Base-by-base conservation (phyloP, 2,888 invertebrate species). In the Psylliodes chrysocephalus region DNA sequence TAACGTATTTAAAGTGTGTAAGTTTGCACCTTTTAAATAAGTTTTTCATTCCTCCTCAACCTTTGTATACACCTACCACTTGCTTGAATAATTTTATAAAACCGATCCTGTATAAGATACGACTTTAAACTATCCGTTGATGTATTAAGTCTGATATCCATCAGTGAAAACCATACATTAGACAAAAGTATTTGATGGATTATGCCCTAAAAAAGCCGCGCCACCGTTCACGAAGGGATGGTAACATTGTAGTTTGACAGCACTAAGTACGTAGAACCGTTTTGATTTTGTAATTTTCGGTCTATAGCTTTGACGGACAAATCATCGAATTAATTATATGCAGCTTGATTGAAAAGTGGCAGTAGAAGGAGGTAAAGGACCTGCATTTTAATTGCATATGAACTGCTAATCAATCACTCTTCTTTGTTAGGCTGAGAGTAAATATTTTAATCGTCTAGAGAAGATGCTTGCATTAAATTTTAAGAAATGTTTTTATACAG, bases 241-340 rank as follows among this genome's bases (percentile, higher is more conserved):
- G 44, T 44, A 19, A 17, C 3, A 17, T 44, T 44, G 1, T 19
- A 19, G 4, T 44, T 44, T 44, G 40, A 40, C 18, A 25, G 49
- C 28, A 25, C 5, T 35, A 19, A 25, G 30, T 61, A 19, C 44
- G 30, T 61, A 33, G 15, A 54, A 49, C 47, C 22, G 46, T 22
- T 56, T 56, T 28, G 46, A 60, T 49, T 46, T 54, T 57, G 22
- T 66, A 57, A 63, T 61, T 66, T 63, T 61, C 51, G 44, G 60
- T 60, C 66, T 57, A 49, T 44, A 56, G 53, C 60, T 63, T 63
- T 66, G 66, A 66, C 56, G 63, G 66, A 61, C 63, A 63, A 66
- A 66, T 66, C 66, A 61, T 56, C 53, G 57, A 49, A 66, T 66
- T 66, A 66, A 66, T 66, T 66, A 66, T 63, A 63, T 53, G 53